Evolutionary conservation across 2,113 vertebrate genomes (phyloP).

Genomic region (Nothocercus julius): DNA sequence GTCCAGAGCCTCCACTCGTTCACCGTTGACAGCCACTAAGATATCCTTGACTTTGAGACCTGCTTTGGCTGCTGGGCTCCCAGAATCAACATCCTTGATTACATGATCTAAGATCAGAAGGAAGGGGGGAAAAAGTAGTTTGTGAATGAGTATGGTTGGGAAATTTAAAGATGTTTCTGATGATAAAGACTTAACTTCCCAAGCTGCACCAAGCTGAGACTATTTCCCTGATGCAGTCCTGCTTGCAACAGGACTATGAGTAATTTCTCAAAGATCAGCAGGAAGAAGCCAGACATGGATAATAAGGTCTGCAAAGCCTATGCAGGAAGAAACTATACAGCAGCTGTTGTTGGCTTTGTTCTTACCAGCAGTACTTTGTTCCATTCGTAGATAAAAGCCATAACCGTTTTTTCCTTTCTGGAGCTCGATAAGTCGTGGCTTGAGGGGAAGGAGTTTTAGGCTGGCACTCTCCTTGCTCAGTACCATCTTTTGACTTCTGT

Average conservation of each 20-base stretch:
- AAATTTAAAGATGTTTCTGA: background rate
- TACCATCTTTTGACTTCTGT: constrained; percentile 69
- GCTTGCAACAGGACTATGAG: background rate
- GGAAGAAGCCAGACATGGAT: background rate
- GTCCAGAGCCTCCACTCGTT: constrained; percentile 75
- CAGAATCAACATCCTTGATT: constrained; percentile 84
- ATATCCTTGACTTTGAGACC: constrained; percentile 86
- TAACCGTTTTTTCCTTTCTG: constrained; percentile 83
- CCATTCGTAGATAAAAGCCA: constrained; percentile 85
- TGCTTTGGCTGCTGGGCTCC: constrained; percentile 84
- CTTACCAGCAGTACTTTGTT: constrained; percentile 75
- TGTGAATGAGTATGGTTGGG: background rate
- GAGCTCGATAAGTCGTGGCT: constrained; percentile 82
- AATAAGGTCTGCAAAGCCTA: background rate
- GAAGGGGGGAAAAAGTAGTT: background rate
- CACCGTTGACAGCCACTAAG: constrained; percentile 87
- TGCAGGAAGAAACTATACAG: background rate
- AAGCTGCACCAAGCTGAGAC: background rate
- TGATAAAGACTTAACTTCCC: background rate
- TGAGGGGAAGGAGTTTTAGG: constrained; percentile 79
- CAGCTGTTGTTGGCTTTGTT: background rate
- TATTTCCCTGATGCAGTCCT: background rate
- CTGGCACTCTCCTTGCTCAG: constrained; percentile 78
- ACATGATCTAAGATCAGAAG: constrained; percentile 79
- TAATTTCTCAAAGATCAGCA: background rate